phyloP scores from a whole-genome alignment of 2,113 vertebrate genomes.

The Gopherus flavomarginatus region DNA sequence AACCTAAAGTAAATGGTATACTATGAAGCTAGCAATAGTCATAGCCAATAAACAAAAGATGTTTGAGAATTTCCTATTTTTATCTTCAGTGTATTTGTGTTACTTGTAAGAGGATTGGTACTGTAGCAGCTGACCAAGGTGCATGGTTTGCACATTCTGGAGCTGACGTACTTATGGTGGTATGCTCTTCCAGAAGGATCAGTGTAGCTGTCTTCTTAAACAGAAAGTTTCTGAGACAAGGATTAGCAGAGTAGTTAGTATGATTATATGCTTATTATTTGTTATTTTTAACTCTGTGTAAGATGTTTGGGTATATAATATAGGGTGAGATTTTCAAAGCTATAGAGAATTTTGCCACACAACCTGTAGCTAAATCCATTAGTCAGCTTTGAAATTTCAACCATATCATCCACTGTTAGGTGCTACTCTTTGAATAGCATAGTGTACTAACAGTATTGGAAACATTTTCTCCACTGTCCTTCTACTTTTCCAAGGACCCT shows the following conservation, averaged over 20 bases:
- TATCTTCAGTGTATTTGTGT: background rate
- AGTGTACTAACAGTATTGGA: background rate
- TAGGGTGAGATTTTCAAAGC: background rate
- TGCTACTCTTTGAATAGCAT: background rate
- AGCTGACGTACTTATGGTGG: background rate
- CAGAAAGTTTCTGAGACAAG: background rate
- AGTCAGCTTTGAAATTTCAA: background rate
- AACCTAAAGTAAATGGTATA: background rate
- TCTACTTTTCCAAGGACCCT: background rate
- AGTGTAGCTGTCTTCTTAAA: background rate
- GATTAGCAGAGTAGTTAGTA: background rate
- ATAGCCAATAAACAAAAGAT: background rate
- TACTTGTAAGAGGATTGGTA: background rate
- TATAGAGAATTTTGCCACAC: background rate
- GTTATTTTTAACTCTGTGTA: background rate
- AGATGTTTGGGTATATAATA: background rate
- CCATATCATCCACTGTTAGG: background rate
- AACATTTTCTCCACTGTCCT: background rate
- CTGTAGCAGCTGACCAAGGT: background rate
- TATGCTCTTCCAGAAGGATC: background rate
- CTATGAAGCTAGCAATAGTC: background rate
- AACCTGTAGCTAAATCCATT: background rate
- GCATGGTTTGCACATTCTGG: background rate
- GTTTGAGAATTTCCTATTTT: background rate
- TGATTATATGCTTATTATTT: background rate